Base-by-base conservation (phyloP, 2,797 vertebrate genomes). In the Mormyrops attenuatus region DNA sequence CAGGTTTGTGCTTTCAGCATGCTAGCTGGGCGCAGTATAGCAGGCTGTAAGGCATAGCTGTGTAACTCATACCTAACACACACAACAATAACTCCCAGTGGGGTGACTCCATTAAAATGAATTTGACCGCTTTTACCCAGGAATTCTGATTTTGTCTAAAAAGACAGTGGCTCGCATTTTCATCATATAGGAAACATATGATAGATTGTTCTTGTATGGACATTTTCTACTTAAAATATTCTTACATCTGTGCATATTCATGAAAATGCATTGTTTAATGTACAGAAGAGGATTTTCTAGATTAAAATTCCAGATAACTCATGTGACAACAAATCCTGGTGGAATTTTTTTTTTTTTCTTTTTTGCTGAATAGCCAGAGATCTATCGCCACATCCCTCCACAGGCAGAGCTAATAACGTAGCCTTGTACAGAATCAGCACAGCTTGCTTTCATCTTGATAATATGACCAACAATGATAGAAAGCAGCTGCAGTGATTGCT, bases 401-500 rank as follows among this genome's bases (percentile, higher is more conserved):
- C 84, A 26, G 20, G 44, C 82, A 50, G 2, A 52, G 49, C 49
- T 85, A 30, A 50, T 30, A 85, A 26, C 11, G 11, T 3, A 85
- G 22, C 84, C n/a, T 85, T 26, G 84, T 26, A 50, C 44, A 6
- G 30, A 17, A 85, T 85, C 84, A 30, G 49, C 44, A 7, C 84
- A 85, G 84, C 84, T 30, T 85, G 47, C 84, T 85, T 85, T 85
- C 84, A 52, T 85, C 49, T 85, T 30, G 49, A 5, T 85, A 85
- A 30, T 50, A 52, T 50, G 49, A 9, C 49, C 44, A 26, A 30
- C 9, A 1, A 30, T 26, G 84, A 85, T 34, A 2, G 84, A 15
- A 85, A 17, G 49, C 84, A 85, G 84, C 84, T 85, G 84, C 22
- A 6, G 20, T 52, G n/a, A 85, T 30, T 13, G 84, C 49, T 26